phyloP scores from a whole-genome alignment of 2,797 vertebrate genomes.

The Sebastes minor region DNA sequence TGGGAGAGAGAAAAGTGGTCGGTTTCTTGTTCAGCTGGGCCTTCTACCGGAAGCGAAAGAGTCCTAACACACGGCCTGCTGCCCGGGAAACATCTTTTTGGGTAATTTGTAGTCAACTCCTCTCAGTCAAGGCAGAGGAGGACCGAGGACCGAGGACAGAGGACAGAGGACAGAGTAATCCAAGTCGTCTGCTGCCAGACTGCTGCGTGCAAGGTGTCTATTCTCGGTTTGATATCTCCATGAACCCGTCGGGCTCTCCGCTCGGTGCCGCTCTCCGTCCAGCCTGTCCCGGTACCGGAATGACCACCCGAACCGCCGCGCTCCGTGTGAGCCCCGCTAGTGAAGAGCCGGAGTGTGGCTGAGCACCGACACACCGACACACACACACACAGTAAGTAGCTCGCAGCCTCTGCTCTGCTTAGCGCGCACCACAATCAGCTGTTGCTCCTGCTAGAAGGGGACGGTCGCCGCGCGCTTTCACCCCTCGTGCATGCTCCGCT shows the following conservation, averaged over 20 bases:
- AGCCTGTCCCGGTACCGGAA: constrained; percentile 50
- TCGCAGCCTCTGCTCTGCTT: constrained; percentile 59
- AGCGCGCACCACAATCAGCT: constrained; percentile 75
- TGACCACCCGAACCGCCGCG: constrained; percentile 53
- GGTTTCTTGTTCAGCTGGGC: constrained; percentile 74
- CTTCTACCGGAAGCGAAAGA: constrained; percentile 80
- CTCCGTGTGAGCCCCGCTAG: constrained; percentile 38
- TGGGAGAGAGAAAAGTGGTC: constrained; percentile 69
- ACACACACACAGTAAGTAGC: constrained; percentile 63
- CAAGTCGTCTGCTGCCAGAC: constrained; percentile 51
- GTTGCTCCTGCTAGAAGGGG: constrained; percentile 66
- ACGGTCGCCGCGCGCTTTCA: constrained; percentile 44
- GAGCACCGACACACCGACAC: constrained; percentile 29
- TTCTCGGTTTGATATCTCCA: constrained; percentile 54
- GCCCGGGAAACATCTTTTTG: constrained; percentile 67
- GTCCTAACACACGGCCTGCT: constrained; percentile 75
- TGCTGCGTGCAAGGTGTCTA: constrained; percentile 58
- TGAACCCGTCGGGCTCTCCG: constrained; percentile 37
- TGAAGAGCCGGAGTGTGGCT: constrained; percentile 55
- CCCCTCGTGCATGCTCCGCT: constrained; percentile 43
- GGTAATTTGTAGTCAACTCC: constrained; percentile 42
- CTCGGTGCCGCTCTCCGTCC: constrained; percentile 22
- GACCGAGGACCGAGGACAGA: background rate
- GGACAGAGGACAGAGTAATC: constrained; percentile 54
- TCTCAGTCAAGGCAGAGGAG: constrained; percentile 39